These are phyloP conservation scores for Hydrolagus affinis DNA, from an alignment of 2,113 vertebrate genomes.

Conservation along the genomic window DNA sequence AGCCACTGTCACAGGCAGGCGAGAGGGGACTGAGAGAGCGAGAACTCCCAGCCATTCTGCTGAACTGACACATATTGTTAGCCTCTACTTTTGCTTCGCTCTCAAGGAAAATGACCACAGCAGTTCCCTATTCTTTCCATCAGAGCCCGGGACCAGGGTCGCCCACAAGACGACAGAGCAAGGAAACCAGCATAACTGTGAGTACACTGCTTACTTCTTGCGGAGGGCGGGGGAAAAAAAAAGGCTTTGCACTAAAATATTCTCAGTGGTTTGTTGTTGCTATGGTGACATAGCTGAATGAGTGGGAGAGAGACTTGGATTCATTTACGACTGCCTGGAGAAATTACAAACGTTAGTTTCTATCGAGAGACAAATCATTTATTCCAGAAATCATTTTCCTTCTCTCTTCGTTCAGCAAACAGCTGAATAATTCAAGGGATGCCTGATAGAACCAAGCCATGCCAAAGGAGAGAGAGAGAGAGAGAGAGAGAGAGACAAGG, in stretches of 20 bases:
- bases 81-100: neutral
- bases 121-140: constrained; percentile 56
- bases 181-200: constrained; percentile 72
- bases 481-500: neutral
- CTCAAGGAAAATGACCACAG: constrained; percentile 20
- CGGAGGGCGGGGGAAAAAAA: neutral
- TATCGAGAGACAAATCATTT: neutral
- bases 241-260: neutral
- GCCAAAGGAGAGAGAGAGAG: neutral
- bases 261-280: constrained; percentile 22
- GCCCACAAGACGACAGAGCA: constrained; percentile 65
- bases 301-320: neutral
- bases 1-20: neutral
- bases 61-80: constrained; percentile 34
- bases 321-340: neutral
- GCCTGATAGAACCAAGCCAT: neutral
- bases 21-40: neutral
- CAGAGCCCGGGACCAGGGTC: constrained; percentile 74
- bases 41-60: constrained; percentile 2
- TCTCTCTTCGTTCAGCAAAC: neutral
- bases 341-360: neutral
- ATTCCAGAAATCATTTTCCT: neutral
- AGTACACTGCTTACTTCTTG: constrained; percentile 43
- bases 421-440: neutral
- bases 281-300: constrained; percentile 15